phyloP scores from a whole-genome alignment of 1,140 invertebrate genomes.

The Drosophila insularis region DNA sequence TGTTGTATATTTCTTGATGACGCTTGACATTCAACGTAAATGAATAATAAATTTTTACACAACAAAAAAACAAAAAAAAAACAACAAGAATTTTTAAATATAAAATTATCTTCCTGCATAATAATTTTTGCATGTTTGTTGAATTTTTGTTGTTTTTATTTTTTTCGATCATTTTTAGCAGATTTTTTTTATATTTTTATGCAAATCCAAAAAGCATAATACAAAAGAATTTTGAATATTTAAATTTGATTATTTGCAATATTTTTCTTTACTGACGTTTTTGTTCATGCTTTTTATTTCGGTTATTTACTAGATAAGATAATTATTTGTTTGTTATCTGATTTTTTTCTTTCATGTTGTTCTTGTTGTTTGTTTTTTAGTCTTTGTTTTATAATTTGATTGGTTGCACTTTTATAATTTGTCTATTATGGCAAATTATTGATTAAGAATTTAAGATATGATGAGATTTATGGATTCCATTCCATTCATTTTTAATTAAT shows the following conservation, averaged over 20 bases:
- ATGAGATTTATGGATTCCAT: background rate
- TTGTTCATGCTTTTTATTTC: conserved; percentile 30
- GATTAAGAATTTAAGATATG: conserved; percentile 10
- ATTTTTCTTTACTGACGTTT: conserved; percentile 31
- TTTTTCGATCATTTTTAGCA: conserved; percentile 14
- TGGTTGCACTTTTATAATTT: conserved; percentile 13
- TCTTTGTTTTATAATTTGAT: conserved; percentile 3
- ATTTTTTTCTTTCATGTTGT: background rate
- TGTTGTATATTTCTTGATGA: background rate
- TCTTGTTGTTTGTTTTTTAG: background rate
- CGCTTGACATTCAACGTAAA: conserved; percentile 18
- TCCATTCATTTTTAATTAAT: background rate
- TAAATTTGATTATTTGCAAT: conserved; percentile 35
- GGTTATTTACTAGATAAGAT: conserved; percentile 13
- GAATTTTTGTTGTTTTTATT: background rate
- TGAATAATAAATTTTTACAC: conserved; percentile 5
- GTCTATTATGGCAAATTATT: conserved; percentile 11
- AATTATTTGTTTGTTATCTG: background rate
- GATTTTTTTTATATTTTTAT: conserved; percentile 36
- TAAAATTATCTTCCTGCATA: conserved; percentile 36
- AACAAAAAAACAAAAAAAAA: background rate
- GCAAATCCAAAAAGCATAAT: conserved; percentile 22
- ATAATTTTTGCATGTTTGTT: conserved; percentile 11
- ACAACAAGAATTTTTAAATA: background rate
- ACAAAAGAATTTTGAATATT: conserved; percentile 58